Percentiles rank a stretch among this genome's conserved stretches.
These are phyloP conservation scores for Elaphurus davidianus DNA, from an alignment of 2,113 vertebrate genomes.

Conservation along the genomic window DNA sequence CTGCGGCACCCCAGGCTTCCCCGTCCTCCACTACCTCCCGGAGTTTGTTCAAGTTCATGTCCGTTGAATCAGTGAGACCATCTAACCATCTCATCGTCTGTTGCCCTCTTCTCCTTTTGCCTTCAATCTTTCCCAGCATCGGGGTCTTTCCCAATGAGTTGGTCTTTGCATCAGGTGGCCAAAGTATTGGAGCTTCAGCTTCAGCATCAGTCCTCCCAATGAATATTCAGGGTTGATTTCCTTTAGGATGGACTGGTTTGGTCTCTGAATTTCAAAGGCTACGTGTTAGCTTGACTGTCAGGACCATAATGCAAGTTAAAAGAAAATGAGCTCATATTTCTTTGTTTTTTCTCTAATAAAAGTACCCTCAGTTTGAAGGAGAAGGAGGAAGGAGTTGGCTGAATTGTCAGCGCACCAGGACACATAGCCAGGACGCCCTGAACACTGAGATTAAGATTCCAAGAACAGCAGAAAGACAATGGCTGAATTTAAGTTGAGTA, in stretches of 20 bases:
- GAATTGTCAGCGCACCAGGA: not conserved
- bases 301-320: not conserved
- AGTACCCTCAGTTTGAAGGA: not conserved
- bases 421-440: rapidly evolving
- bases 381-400: not conserved
- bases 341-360: not conserved
- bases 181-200: not conserved
- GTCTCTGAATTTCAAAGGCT: not conserved
- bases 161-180: not conserved
- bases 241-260: not conserved
- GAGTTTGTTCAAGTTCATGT: not conserved
- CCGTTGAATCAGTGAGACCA: not conserved
- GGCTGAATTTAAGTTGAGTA: not conserved
- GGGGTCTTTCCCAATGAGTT: not conserved
- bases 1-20: not conserved
- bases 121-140: not conserved
- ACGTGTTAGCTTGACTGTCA: not conserved
- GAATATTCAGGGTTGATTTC: not conserved
- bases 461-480: not conserved
- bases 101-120: not conserved
- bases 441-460: not conserved
- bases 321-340: not conserved
- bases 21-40: not conserved
- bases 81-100: not conserved
- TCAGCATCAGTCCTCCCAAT: not conserved